Percentiles rank a stretch among this genome's conserved stretches.
phyloP scores from a whole-genome alignment of 2,113 vertebrate genomes.

The Hypocryptadius cinnamomeus region DNA sequence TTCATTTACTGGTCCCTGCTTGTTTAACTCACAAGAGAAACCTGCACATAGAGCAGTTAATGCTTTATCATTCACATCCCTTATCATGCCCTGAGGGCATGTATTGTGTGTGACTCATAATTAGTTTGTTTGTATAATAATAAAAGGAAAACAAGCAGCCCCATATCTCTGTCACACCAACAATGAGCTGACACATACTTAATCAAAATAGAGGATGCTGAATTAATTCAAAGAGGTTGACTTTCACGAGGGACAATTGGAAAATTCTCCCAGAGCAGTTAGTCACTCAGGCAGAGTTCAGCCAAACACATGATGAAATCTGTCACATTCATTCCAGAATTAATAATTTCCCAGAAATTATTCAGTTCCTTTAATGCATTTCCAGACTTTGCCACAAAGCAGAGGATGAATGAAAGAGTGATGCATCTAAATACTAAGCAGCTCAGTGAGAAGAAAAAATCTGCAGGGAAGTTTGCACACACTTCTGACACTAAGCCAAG shows the following conservation, averaged over 20 bases:
- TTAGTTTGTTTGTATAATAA: constrained; percentile 57
- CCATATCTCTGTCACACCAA: constrained; percentile 35
- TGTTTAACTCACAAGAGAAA: not conserved
- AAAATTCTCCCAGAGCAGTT: constrained; percentile 7
- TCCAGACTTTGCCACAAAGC: not conserved
- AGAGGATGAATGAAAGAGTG: not conserved
- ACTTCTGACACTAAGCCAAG: not conserved
- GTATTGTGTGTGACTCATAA: constrained; percentile 54
- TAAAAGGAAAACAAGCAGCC: constrained; percentile 64
- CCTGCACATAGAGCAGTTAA: not conserved
- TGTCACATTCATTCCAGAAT: not conserved
- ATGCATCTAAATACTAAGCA: not conserved
- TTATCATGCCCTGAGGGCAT: not conserved
- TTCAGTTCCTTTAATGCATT: not conserved
- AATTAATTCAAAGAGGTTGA: constrained; percentile 34
- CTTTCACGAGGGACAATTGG: constrained; percentile 30
- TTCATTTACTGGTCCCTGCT: not conserved
- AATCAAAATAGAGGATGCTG: constrained; percentile 60
- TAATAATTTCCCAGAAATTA: constrained; percentile 38
- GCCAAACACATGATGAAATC: constrained; percentile 29
- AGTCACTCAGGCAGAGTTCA: constrained; percentile 33
- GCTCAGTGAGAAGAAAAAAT: not conserved
- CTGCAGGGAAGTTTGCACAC: not conserved
- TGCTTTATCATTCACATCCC: constrained; percentile 24
- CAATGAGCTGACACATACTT: constrained; percentile 62